Percentiles rank a stretch among this genome's conserved stretches.
Evolutionary conservation across 35 echinoderm and acorn worm genomes (phyloP).

Genomic region (Diadema setosum): DNA sequence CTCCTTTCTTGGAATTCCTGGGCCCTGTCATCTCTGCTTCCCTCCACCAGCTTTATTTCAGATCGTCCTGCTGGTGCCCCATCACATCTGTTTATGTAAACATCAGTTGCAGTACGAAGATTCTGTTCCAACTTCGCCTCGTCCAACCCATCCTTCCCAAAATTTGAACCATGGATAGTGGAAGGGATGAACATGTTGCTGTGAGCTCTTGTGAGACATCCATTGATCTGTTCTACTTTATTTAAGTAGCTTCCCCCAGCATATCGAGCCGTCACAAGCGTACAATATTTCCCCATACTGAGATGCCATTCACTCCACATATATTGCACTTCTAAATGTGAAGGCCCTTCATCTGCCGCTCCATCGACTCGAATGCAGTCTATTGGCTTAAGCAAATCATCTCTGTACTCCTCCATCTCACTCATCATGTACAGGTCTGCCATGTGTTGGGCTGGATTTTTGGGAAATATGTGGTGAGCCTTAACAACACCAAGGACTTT

Average conservation of each 20-base stretch:
- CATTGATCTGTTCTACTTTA: conserved; percentile 33
- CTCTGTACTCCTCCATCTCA: background rate
- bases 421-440: conserved; percentile 33
- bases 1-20: background rate
- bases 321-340: conserved; percentile 39
- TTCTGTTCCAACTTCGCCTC: conserved; percentile 20
- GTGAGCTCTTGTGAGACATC: conserved; percentile 26
- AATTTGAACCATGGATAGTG: conserved; percentile 44
- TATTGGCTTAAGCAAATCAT: conserved; percentile 7
- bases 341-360: conserved; percentile 28
- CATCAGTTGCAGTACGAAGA: conserved; percentile 1
- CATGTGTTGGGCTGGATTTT: conserved; percentile 36
- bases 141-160: conserved; percentile 32
- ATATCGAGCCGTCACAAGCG: conserved; percentile 33
- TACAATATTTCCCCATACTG: conserved; percentile 16
- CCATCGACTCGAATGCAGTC: conserved; percentile 50
- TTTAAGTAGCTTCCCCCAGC: conserved; percentile 55
- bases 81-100: conserved; percentile 42
- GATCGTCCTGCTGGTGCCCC: conserved; percentile 16
- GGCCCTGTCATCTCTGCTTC: background rate
- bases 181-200: conserved; percentile 43
- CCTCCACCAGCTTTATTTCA: conserved; percentile 21
- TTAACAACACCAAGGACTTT: conserved; percentile 31
- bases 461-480: background rate
- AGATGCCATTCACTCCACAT: conserved; percentile 54